Conservation (phyloP, 2,797 vertebrate genomes). For the Picus viridis region DNA sequence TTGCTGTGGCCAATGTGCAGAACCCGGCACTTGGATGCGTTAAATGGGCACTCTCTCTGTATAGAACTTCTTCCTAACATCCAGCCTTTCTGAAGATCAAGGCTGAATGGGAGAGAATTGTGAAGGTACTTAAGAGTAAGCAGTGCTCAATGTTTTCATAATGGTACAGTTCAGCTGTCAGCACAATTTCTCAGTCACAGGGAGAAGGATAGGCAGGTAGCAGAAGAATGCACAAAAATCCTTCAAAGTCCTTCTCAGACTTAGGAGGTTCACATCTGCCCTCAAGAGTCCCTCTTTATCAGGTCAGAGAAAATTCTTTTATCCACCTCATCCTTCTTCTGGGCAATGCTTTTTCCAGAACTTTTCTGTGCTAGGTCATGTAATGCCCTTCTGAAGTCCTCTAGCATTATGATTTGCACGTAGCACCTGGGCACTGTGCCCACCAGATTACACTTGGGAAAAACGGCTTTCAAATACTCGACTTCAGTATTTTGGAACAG, state of each 20-base stretch:
- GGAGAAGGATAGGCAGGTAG: accelerated
- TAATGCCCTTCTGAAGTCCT: neutral
- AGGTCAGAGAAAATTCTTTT: neutral
- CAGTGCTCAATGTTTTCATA: neutral
- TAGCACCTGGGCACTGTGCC: neutral
- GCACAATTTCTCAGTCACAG: neutral
- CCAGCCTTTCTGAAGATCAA: neutral
- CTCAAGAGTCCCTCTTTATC: neutral
- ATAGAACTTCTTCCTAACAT: too few species aligned
- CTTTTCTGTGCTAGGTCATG: neutral
- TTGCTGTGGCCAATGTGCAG: too few species aligned
- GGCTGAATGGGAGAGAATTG: neutral
- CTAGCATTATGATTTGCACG: neutral
- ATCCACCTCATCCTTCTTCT: neutral
- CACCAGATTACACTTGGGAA: neutral
- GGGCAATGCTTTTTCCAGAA: neutral
- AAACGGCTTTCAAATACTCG: neutral
- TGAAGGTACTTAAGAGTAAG: neutral
- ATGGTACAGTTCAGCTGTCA: neutral
- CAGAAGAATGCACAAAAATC: neutral
- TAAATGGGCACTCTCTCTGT: too few species aligned
- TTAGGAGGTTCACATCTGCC: neutral
- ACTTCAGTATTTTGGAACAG: neutral
- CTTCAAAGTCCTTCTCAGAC: neutral
- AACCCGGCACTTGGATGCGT: too few species aligned